These are phyloP conservation scores for Ricordea florida DNA, from an alignment of 92 coral and sea anemone genomes.

Conservation along the genomic window DNA sequence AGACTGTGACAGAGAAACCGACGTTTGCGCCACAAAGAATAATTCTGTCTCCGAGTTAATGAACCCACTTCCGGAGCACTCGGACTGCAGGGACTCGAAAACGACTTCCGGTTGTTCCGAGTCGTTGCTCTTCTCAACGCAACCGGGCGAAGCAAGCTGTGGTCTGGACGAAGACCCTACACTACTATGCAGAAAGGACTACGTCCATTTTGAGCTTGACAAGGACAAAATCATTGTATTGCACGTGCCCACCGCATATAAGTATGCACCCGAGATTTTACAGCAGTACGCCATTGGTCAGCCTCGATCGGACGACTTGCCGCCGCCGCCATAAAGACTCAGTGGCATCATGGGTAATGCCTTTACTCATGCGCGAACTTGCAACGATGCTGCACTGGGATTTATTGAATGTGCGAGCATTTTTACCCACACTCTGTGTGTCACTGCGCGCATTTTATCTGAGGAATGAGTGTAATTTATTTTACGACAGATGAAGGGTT, in stretches of 20 bases:
- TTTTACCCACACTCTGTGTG: too few species aligned
- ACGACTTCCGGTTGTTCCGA: conserved; percentile 15
- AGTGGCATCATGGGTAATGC: too few species aligned
- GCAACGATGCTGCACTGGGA: too few species aligned
- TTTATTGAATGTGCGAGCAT: too few species aligned
- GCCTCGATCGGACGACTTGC: conserved; percentile 79
- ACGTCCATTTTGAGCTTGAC: conserved; percentile 86
- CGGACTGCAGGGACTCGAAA: too few species aligned
- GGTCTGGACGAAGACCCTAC: conserved; percentile 86
- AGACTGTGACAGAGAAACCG: conserved; percentile 45
- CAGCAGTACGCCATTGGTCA: conserved; percentile 85
- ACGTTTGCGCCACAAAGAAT: conserved; percentile 14
- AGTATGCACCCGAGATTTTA: conserved; percentile 76
- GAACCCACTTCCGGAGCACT: too few species aligned
- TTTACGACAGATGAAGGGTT: too few species aligned
- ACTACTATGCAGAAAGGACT: conserved; percentile 66
- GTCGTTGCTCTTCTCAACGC: conserved; percentile 41
- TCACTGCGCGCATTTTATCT: too few species aligned
- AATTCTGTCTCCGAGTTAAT: background rate
- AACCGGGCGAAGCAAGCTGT: conserved; percentile 33
- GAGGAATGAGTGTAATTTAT: too few species aligned
- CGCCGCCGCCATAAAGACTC: conserved; percentile 27
- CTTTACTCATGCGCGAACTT: too few species aligned
- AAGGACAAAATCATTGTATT: conserved; percentile 91
- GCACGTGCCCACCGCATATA: conserved; percentile 66